Evolutionary conservation across 2,113 vertebrate species (phyloP).

Genomic region (Pelmatolapia mariae): DNA sequence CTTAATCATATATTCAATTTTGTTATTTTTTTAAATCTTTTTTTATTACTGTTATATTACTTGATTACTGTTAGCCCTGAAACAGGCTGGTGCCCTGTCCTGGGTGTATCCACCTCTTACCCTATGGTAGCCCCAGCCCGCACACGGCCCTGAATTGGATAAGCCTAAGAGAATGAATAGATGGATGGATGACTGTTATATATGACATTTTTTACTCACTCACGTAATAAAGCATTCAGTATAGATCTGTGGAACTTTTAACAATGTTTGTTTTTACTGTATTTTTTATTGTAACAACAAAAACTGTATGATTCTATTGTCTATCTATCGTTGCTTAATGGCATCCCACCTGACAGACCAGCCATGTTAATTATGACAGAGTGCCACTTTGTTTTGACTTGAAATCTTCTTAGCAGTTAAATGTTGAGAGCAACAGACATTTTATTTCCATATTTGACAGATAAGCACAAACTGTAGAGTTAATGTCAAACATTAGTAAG

Average conservation of each 20-base stretch:
- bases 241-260: not conserved
- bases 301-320: not conserved
- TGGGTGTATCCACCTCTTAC: not conserved
- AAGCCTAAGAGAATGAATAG: accelerated
- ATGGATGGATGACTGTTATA: not conserved
- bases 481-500: not conserved
- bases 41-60: not conserved
- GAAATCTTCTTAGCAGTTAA: not conserved
- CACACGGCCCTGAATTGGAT: accelerated
- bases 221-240: not conserved
- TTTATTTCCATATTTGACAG: not conserved
- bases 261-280: not conserved
- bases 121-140: accelerated
- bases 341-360: not conserved
- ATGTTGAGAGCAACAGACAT: not conserved
- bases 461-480: not conserved
- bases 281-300: not conserved
- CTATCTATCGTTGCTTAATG: not conserved
- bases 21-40: not conserved
- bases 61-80: not conserved
- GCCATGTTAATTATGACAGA: not conserved
- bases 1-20: accelerated
- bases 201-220: not conserved
- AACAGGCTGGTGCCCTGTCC: not conserved
- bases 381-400: not conserved